Percentiles rank a stretch among this genome's conserved stretches.
Evolutionary conservation across 2,888 invertebrate genomes (phyloP).

Genomic region (Phortica okadai): DNA sequence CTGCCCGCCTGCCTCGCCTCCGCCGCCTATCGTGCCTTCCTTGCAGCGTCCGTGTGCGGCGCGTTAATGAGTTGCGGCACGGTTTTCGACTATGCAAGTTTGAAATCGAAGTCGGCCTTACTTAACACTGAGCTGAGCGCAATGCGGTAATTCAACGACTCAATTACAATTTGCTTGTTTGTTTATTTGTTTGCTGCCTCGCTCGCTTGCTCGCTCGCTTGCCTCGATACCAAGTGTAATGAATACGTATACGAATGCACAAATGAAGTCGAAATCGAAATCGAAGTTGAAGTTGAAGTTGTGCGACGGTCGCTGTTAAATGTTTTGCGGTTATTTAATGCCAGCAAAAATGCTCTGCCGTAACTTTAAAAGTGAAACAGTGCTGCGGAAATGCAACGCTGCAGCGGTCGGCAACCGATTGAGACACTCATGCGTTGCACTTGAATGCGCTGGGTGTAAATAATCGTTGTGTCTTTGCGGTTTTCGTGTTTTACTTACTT

Average conservation of each 20-base stretch:
- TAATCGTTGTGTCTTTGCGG: constrained; percentile 61
- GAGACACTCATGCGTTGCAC: constrained; percentile 49
- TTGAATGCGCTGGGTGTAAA: constrained; percentile 55
- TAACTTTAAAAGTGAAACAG: background rate
- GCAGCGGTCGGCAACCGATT: constrained; percentile 36
- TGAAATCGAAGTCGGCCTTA: background rate
- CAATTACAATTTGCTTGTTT: constrained; percentile 58
- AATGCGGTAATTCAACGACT: constrained; percentile 52
- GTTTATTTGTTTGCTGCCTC: constrained; percentile 40
- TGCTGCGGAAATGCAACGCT: background rate
- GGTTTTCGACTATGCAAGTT: background rate
- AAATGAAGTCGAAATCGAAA: background rate
- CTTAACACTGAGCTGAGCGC: constrained; percentile 13
- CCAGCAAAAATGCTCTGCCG: constrained; percentile 25
- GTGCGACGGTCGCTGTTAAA: constrained; percentile 49
- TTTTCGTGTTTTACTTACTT: constrained; percentile 69
- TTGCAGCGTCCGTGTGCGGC: constrained; percentile 24
- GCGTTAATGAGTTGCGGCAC: constrained; percentile 12
- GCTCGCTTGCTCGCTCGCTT: constrained; percentile 43
- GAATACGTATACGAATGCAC: background rate
- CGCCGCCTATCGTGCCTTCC: background rate
- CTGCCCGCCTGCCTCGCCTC: background rate
- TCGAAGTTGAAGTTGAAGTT: background rate
- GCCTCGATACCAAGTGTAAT: constrained; percentile 36
- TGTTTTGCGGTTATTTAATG: constrained; percentile 67